Evolutionary conservation across 2,888 invertebrate species (phyloP).

Genomic region (Ligdia adustata): DNA sequence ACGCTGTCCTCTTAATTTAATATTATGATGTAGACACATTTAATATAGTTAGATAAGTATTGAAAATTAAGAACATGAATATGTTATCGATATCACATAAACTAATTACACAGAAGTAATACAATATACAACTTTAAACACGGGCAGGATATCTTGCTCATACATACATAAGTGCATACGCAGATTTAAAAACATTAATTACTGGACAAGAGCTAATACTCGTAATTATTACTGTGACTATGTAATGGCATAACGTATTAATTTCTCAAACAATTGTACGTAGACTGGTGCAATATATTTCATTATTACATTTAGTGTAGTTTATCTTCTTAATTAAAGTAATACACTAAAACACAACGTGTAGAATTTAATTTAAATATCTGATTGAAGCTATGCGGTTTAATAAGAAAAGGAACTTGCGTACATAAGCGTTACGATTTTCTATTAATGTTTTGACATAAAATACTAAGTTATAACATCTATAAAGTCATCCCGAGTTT

Average conservation of each 20-base stretch:
- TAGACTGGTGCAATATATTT: constrained; percentile 3
- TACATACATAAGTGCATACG: background rate
- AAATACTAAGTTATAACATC: constrained; percentile 1
- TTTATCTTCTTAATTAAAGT: background rate
- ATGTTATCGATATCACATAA: no score
- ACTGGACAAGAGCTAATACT: background rate
- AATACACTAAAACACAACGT: background rate
- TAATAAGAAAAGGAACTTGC: constrained; percentile 16
- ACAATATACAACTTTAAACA: background rate
- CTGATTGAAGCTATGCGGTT: background rate
- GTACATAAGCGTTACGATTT: background rate
- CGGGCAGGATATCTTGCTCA: background rate
- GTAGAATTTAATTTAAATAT: background rate
- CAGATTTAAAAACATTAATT: background rate
- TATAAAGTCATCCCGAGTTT: background rate
- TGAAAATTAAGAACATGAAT: no score
- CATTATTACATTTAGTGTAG: background rate
- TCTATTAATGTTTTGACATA: background rate
- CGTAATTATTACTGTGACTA: background rate
- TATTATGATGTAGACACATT: no score
- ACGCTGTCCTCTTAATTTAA: no score
- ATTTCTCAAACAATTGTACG: constrained; percentile 4
- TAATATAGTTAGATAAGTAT: no score
- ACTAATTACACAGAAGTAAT: no score
- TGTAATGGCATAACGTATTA: background rate